Evolutionary conservation across 2,888 invertebrate genomes (phyloP).

Genomic region (Folsomia manolachei): DNA sequence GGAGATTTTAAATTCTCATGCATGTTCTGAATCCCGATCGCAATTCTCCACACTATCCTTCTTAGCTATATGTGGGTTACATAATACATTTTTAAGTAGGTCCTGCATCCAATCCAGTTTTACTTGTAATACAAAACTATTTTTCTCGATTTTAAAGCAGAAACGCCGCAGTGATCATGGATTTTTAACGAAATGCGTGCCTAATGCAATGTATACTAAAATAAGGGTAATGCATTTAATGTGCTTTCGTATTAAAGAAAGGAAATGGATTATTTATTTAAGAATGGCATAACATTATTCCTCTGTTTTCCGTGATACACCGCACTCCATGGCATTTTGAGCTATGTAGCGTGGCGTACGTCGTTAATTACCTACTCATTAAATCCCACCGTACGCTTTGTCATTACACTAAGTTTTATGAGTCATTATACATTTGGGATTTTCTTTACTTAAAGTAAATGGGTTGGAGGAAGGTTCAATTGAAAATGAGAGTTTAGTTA

Average conservation of each 20-base stretch:
- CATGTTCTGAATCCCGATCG: neutral
- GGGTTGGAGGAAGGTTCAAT: neutral
- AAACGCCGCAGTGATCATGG: neutral
- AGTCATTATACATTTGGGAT: neutral
- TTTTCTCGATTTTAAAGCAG: neutral
- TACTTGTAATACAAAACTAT: too few relatives aligned
- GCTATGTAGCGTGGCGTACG: neutral
- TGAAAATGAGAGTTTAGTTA: slow-evolving; percentile 1
- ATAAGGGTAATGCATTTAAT: slow-evolving; percentile 3
- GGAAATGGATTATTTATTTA: slow-evolving; percentile 1
- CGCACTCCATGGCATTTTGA: too few relatives aligned
- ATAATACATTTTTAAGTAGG: too few relatives aligned
- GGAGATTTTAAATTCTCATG: neutral
- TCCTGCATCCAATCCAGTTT: too few relatives aligned
- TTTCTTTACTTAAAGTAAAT: neutral
- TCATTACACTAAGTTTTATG: neutral
- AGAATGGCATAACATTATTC: neutral
- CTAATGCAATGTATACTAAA: neutral
- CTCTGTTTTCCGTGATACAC: neutral
- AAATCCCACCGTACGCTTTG: neutral
- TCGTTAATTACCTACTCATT: slow-evolving; percentile 5
- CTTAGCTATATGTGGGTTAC: too few relatives aligned
- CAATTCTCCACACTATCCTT: neutral
- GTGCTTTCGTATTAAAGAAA: slow-evolving; percentile 4
- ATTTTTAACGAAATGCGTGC: neutral